Conservation (phyloP, 2,113 vertebrate genomes). For the Gymnarchus niloticus region DNA sequence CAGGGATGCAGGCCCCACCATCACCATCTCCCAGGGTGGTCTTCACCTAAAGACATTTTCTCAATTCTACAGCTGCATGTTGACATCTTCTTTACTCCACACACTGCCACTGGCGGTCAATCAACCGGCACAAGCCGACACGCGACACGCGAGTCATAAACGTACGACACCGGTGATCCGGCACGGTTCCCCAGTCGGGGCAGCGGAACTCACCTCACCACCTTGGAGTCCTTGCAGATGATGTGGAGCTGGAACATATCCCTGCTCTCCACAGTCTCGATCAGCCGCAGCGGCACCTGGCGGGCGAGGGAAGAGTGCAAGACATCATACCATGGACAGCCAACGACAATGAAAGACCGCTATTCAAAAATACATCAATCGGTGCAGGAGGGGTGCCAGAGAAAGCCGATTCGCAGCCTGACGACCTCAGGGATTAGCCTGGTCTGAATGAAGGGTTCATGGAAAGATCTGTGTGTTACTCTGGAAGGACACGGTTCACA, state of each 20-base stretch:
- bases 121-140: not conserved
- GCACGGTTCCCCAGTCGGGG: not conserved
- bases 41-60: not conserved
- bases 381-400: too few species aligned
- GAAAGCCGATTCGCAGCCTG: too few species aligned
- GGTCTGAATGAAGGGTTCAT: too few species aligned
- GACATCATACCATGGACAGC: not conserved
- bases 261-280: conserved; percentile 91
- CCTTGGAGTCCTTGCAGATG: conserved; percentile 97
- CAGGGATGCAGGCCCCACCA: not conserved
- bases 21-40: not conserved
- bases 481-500: not conserved
- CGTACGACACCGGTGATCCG: not conserved
- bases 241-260: conserved; percentile 99
- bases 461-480: not conserved
- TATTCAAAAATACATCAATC: too few species aligned
- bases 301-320: conserved; percentile 46
- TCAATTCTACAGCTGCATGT: not conserved
- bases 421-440: too few species aligned
- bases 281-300: conserved; percentile 95
- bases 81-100: not conserved
- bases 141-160: not conserved
- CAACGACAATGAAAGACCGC: too few species aligned
- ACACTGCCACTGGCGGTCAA: not conserved
- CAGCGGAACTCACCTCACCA: conserved; percentile 96